These are phyloP conservation scores for Hemichromis elongatus DNA, from an alignment of 2,113 vertebrate genomes.

Conservation along the genomic window DNA sequence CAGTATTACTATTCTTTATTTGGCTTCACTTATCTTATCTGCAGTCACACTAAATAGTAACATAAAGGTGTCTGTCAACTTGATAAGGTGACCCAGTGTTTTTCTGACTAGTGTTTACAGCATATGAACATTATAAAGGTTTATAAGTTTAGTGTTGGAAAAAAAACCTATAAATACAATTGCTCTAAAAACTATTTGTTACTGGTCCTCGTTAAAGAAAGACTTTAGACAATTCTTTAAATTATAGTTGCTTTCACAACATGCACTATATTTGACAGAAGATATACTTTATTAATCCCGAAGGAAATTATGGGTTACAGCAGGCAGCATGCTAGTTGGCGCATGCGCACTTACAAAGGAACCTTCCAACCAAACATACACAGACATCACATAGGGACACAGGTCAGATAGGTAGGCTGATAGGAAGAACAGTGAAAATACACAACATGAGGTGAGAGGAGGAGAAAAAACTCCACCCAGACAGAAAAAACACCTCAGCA, in stretches of 20 bases:
- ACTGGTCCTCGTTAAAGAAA: background rate
- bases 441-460: no score
- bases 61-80: background rate
- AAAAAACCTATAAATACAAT: background rate
- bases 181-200: background rate
- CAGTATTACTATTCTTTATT: background rate
- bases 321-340: no score
- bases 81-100: background rate
- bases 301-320: no score
- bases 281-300: no score
- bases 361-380: no score
- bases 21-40: background rate
- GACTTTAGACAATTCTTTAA: background rate
- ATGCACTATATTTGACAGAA: background rate
- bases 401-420: no score
- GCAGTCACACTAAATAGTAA: background rate
- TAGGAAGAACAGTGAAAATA: no score
- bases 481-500: no score
- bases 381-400: no score
- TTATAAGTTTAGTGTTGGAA: background rate
- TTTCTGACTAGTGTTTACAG: background rate
- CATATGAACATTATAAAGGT: background rate
- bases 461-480: no score
- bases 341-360: no score
- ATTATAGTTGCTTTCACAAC: background rate